Base-by-base conservation (phyloP, 2,888 invertebrate genomes). In the Nudaria mundana region DNA sequence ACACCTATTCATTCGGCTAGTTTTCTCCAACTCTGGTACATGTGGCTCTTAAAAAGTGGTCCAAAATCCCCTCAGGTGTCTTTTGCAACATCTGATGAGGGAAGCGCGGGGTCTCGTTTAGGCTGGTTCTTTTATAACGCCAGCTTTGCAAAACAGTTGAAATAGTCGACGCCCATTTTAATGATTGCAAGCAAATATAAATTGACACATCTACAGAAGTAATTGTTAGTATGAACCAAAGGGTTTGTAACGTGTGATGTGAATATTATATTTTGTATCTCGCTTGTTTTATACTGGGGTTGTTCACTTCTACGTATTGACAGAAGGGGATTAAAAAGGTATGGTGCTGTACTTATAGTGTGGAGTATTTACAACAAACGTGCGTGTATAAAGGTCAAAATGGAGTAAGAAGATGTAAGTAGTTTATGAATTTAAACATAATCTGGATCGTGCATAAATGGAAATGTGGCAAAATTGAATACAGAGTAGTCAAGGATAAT, bases 171-270 rank as follows among this genome's bases (percentile, higher is more conserved):
- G 67, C 65, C 66, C 67, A 71, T 69, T 74, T 75, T 80, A 74
- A 75, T 70, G 73, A 79, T 71, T 78, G 76, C 78, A 86, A 71
- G 82, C 85, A 86, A 87, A 86, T 86, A 79, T 66, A 75, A 83
- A 85, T 76, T 86, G 87, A 86, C 87, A 84, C 81, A 60, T 62
- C 58, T 50, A 74, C 67, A 67, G 66, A 82, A 83, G 82, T 81
- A 77, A 80, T 84, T 78, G 81, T 86, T 84, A 81, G 71, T 53
- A 72, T 56, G 64, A 66, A 72, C 61, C 66, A 76, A 74, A 82
- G 60, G 80, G 71, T 58, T 72, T 60, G 56, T 44, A 51, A 54
- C 66, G 61, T 84, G 85, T 86, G 86, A 82, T 69, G 70, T 77
- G 85, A 86, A 87, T 86, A 81, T 76, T 73, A 68, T 65, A 79